Evolutionary conservation across 1,140 invertebrate genomes (phyloP).

Genomic region (Anastrepha obliqua): DNA sequence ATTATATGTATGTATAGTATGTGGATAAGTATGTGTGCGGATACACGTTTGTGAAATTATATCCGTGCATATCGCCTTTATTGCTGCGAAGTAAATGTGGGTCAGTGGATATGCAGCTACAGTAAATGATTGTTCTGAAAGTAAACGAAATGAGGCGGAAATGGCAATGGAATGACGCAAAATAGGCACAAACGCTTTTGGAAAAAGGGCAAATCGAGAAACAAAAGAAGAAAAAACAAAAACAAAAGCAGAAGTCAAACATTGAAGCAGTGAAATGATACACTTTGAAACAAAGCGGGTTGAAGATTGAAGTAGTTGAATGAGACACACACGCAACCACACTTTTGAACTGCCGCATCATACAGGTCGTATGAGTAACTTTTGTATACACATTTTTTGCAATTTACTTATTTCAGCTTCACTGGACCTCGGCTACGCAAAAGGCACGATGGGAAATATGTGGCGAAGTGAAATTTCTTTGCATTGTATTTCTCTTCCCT

Average conservation of each 20-base stretch:
- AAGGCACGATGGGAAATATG: neutral
- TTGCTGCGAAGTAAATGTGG: neutral
- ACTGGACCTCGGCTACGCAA: neutral
- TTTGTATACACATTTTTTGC: neutral
- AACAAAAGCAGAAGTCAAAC: neutral
- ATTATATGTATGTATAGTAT: neutral
- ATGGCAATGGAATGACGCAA: conserved; percentile 17
- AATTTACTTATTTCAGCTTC: neutral
- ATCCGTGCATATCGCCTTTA: neutral
- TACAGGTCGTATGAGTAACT: conserved; percentile 26
- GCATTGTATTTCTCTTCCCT: neutral
- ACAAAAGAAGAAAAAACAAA: neutral
- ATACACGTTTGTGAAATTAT: conserved; percentile 22
- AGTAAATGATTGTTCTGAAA: neutral
- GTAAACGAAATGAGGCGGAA: conserved; percentile 31
- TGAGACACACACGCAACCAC: neutral
- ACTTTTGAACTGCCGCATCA: neutral
- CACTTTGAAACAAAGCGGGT: neutral
- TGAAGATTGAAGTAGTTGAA: neutral
- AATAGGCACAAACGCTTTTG: conserved; percentile 32
- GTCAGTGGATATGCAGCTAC: conserved; percentile 15
- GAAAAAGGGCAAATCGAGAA: neutral
- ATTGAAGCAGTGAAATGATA: neutral
- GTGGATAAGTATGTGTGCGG: neutral
- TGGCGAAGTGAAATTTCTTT: neutral